These are phyloP conservation scores for Echinarachnius parma DNA, from an alignment of 53 echinoderm and acorn worm genomes.

Conservation along the genomic window DNA sequence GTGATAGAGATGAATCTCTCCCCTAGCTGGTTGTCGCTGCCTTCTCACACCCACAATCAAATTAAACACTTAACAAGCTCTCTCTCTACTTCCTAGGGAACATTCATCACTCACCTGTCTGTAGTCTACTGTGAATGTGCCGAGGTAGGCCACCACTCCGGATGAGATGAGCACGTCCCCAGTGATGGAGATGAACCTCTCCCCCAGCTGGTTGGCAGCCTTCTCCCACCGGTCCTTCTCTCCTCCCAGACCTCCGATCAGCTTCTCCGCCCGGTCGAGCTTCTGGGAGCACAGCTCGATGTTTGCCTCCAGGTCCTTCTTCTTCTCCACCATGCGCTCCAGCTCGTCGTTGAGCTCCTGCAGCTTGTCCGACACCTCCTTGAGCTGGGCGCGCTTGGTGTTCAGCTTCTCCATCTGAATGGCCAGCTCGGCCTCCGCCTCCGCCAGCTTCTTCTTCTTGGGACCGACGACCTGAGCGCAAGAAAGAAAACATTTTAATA, in stretches of 20 bases:
- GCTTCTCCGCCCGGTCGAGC: slow-evolving; percentile 92
- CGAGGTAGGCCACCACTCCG: slow-evolving; percentile 92
- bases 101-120: slow-evolving; percentile 84
- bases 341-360: slow-evolving; percentile 85
- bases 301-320: slow-evolving; percentile 92
- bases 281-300: slow-evolving; percentile 98
- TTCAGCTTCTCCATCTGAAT: slow-evolving; percentile 95
- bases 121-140: slow-evolving; percentile 97
- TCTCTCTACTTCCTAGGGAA: no score
- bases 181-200: slow-evolving; percentile 87
- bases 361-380: slow-evolving; percentile 88
- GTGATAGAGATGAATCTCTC: no score
- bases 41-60: no score
- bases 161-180: slow-evolving; percentile 97
- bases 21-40: no score
- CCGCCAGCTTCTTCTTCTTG: slow-evolving; percentile 88
- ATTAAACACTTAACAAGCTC: no score
- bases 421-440: slow-evolving; percentile 86
- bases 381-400: slow-evolving; percentile 88
- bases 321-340: slow-evolving; percentile 92
- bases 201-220: slow-evolving; percentile 62
- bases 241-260: slow-evolving; percentile 94
- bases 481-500: no score
- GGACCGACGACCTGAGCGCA: slow-evolving; percentile 78
- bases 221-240: slow-evolving; percentile 96